Conservation (phyloP, 2,797 vertebrate species). For the Acanthis flammea region DNA sequence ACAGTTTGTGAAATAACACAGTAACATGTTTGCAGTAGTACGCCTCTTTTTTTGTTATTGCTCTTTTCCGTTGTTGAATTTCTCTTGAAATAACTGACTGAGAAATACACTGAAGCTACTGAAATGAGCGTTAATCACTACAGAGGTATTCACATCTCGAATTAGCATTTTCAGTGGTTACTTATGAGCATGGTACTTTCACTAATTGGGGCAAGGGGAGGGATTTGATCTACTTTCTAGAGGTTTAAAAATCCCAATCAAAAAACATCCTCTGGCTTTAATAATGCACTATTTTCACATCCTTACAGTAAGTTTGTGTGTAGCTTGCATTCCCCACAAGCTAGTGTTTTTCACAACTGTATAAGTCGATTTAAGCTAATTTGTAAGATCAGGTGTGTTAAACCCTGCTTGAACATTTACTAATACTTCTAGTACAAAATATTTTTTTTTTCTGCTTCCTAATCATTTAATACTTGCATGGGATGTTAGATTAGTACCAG, state of each 20-base stretch:
- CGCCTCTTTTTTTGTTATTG: constrained; percentile 35
- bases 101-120: neutral
- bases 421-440: neutral
- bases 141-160: neutral
- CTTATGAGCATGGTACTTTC: neutral
- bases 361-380: neutral
- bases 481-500: neutral
- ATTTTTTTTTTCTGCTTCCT: neutral
- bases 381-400: neutral
- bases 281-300: neutral
- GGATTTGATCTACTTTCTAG: neutral
- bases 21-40: constrained; percentile 71
- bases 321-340: neutral
- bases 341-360: neutral
- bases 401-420: neutral
- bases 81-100: constrained; percentile 38
- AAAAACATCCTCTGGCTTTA: neutral
- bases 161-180: neutral
- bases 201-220: neutral
- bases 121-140: neutral
- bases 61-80: constrained; percentile 25
- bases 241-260: neutral
- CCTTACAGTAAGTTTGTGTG: neutral
- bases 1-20: constrained; percentile 70
- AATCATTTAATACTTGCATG: neutral